Evolutionary conservation across 2,113 vertebrate genomes (phyloP), one percentile per base, ranked within the genome.

Genomic region (Anser brachyrhynchus): DNA sequence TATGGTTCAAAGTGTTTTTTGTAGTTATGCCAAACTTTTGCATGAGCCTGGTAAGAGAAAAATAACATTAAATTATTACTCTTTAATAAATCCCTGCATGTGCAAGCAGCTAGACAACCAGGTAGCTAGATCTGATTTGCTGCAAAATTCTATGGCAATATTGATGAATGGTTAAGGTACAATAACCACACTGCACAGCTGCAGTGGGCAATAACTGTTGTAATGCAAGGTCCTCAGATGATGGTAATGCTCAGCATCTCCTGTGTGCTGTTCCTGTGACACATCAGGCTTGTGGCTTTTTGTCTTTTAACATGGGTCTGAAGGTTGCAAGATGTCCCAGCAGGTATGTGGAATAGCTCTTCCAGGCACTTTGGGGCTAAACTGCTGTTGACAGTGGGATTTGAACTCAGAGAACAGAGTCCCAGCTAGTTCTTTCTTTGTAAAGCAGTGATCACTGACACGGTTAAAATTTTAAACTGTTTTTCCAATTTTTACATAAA

Each of bases 21-120:
- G 93, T 99, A 99, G 87, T 96, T 98, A 89, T 99, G 99, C 99
- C 99, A 99, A 25, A 98, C 98, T 97, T 98, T 98, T 20, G 99
- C 98, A 41, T 99, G 99, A 88, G 99, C 99, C 99, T 99, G 97
- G 43, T 19, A 83, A 95, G 57, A 91, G 93, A 92, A 97, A 96
- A 96, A 95, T 2, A 82, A 19, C 31, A 66, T 90, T 84, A 83
- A 46, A 72, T 49, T 69, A 62, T 49, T 86, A 70, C 22, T 69
- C 39, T 77, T 11, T 19, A 51, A 6, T 61, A 82, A 51, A 29
- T 8, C 11, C 67, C 8, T 37, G 13, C 9, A 11, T 39, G n/a
- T 0, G 0, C 4, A 13, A 19, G 55, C 65, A 89, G 72, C 55
- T 46, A n/a, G 69, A 55, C 46, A 51, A 85, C 28, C 65, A 66